Percentiles rank a stretch among this genome's conserved stretches.
Conservation (phyloP, 1,140 invertebrate species). For the Lepidostoma basale region DNA sequence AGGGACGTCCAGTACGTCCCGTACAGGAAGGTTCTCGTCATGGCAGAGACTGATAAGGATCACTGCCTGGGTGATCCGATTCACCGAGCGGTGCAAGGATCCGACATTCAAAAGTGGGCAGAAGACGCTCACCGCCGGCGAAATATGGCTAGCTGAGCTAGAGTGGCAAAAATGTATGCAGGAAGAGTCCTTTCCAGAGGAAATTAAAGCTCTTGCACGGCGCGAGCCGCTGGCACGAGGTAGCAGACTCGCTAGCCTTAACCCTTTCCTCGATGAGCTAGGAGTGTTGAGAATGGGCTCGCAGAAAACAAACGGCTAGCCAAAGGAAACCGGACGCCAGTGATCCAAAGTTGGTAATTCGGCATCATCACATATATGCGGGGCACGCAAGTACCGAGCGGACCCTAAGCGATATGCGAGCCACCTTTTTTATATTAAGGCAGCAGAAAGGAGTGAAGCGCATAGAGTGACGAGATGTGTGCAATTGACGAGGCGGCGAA, state of each 20-base stretch:
- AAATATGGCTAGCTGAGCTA: not conserved
- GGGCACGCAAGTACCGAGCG: not conserved
- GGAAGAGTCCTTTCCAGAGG: not conserved
- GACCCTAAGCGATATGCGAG: not conserved
- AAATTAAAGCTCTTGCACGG: not conserved
- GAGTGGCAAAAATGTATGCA: not conserved
- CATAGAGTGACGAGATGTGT: no score
- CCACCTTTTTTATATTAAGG: not conserved
- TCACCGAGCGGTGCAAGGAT: not conserved
- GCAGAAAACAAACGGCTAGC: not conserved
- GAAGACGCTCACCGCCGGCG: slow-evolving; percentile 47
- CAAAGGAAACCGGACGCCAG: not conserved
- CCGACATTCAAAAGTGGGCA: not conserved
- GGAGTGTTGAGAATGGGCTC: not conserved
- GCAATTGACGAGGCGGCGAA: no score
- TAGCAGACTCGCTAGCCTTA: not conserved
- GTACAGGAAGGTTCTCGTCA: not conserved
- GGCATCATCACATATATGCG: not conserved
- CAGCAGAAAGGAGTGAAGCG: no score
- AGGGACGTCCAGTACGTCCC: no score
- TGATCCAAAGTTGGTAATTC: not conserved
- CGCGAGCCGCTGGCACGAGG: not conserved
- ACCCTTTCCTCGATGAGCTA: not conserved
- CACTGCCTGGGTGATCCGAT: not conserved
- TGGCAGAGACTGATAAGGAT: not conserved